Evolutionary conservation across 2,113 vertebrate species (phyloP), one percentile per base, ranked within the genome.

Genomic region (Neolamprologus falcicula): DNA sequence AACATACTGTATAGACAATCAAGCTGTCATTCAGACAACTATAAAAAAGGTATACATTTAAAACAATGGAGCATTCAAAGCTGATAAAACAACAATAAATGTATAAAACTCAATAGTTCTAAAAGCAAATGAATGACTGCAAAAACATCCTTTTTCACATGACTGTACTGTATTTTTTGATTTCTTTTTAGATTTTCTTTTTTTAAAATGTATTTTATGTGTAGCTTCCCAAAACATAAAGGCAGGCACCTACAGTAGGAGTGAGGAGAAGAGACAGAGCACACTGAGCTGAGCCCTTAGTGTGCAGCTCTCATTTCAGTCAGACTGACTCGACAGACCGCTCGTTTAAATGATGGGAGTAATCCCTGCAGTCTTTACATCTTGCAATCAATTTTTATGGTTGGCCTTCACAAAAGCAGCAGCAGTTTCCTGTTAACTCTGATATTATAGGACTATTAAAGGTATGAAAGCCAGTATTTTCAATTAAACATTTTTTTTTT

Each of bases 311-410:
- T 31, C 45, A 78, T 78, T 78, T 78, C 68, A 47, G 21, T 7
- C 7, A 33, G 40, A 45, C 68, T 73, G 73, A 19, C 73, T 52
- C 24, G 26, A 50, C 16, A 50, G 45, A n/a, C 71, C 2, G 14
- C 71, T 78, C 26, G 47, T 52, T 52, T 78, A 78, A 78, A 33
- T 52, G 73, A 78, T 78, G 45, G 14, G 73, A 33, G 73, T 52
- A 78, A 78, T 78, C 26, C 73, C 45, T 78, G 26, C 17, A n/a
- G 73, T 50, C 73, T 52, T 78, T 52, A 78, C 40, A 31, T 78
- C 45, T 52, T 78, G 28, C 45, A 50, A 52, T 78, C 73, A 52
- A 13, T 52, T 78, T 78, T 78, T 78, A 78, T 50, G 45, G 17
- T 33, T n/a, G 26, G 45, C 7, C 73, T 52, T 78, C 73, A 52